Base-by-base conservation (phyloP, 2,113 vertebrate genomes). In the Paedocypris sp. region DNA sequence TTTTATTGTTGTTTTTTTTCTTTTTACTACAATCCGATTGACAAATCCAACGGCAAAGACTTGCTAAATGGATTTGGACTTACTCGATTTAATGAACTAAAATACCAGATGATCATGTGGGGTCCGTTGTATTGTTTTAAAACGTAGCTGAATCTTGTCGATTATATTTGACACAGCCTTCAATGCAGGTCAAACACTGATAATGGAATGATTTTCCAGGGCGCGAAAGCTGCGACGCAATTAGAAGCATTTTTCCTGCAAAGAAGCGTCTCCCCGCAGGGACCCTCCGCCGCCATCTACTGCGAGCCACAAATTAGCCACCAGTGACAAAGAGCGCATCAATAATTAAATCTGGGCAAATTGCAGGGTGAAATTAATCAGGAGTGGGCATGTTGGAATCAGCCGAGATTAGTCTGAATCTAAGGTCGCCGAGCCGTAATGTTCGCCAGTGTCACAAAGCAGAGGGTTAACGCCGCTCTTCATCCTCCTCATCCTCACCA, bases 291-390 rank as follows among this genome's bases (percentile, higher is more conserved):
- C 13, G 41, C 28, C 16, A 26, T 33, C 43, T 70, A 25, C 36
- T 63, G 51, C 43, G 31, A 52, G 46, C 25, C 66, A 70, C 58
- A 77, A 75, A 74, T 60, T 64, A 75, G 52, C 60, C 62, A 59
- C 46, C 33, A 12, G 69, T 58, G 49, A 77, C 72, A 73, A 74
- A 74, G 69, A 42, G 72, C 1, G 4, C 75, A 81, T 82, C 74
- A 82, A 79, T 80, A 78, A 81, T 82, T 77, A 79, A 81, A 82
- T 80, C 76, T 78, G 22, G 60, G 70, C 62, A 75, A 73, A 77
- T 58, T 66, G 69, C 58, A 1, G 66, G 68, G n/a, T 46, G 69
- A 68, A 77, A 72, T 77, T 59, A 81, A 80, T 78, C 52, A 67
- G 39, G 35, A 57, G 52, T 66, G 57, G 63, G 43, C 54, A 71